These are phyloP conservation scores for Isichthys henryi DNA, from an alignment of 2,113 vertebrate species.

Conservation along the genomic window DNA sequence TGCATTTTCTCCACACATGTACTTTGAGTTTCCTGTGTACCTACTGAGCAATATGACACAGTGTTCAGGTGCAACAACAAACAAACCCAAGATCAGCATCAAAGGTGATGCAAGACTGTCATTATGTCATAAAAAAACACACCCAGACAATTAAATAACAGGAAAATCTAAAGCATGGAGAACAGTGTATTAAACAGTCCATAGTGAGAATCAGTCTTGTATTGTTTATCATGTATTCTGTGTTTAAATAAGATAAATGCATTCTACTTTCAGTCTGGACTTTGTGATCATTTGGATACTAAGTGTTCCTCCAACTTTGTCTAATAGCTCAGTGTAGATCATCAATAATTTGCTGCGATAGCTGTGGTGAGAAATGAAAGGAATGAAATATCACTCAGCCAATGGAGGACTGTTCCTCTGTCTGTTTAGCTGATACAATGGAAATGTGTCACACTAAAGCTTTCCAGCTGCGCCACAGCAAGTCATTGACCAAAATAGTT, in stretches of 20 bases:
- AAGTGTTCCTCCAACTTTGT: background rate
- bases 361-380: background rate
- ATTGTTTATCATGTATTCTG: background rate
- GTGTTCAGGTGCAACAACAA: background rate
- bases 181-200: background rate
- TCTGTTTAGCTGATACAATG: background rate
- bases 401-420: background rate
- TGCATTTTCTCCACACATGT: background rate
- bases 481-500: background rate
- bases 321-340: background rate
- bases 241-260: background rate
- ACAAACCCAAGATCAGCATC: background rate
- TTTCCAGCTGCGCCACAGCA: background rate
- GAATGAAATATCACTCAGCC: background rate
- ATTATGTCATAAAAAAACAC: background rate
- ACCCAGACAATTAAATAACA: background rate
- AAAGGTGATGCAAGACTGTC: background rate
- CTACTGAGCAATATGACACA: background rate
- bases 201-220: background rate
- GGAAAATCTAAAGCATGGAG: background rate
- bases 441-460: background rate
- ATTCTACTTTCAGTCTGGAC: background rate
- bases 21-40: background rate
- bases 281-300: background rate
- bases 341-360: background rate